These are phyloP conservation scores for Paraescarpia echinospica DNA, from an alignment of 1,140 invertebrate genomes.

Conservation along the genomic window DNA sequence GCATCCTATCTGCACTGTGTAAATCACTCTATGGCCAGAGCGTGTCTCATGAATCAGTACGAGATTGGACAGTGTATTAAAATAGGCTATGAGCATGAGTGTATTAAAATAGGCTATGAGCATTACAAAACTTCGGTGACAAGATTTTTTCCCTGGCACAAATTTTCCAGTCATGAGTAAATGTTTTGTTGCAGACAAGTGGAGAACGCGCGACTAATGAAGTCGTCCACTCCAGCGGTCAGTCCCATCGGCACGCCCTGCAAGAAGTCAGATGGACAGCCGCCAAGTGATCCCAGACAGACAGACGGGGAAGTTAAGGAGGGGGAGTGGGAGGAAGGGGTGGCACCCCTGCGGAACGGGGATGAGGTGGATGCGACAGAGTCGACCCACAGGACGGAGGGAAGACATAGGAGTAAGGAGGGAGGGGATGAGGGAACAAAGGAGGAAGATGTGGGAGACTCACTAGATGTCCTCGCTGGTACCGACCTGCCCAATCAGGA, in stretches of 20 bases:
- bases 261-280: background rate
- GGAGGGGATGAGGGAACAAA: background rate
- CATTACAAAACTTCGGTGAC: too few species aligned
- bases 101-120: too few species aligned
- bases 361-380: background rate
- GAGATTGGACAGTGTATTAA: too few species aligned
- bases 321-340: background rate
- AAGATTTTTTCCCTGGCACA: too few species aligned
- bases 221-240: conserved; percentile 21
- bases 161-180: too few species aligned
- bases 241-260: conserved; percentile 20
- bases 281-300: background rate
- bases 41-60: too few species aligned
- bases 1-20: too few species aligned
- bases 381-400: background rate
- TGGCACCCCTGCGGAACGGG: background rate
- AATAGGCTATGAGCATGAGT: too few species aligned
- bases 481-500: background rate
- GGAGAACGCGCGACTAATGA: background rate
- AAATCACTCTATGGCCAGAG: too few species aligned
- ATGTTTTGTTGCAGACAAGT: conserved; percentile 12
- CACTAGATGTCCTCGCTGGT: background rate
- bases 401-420: background rate
- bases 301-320: background rate
- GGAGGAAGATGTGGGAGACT: background rate